Evolutionary conservation across 1,140 invertebrate genomes (phyloP).

Genomic region (Euura saliciscinereae): DNA sequence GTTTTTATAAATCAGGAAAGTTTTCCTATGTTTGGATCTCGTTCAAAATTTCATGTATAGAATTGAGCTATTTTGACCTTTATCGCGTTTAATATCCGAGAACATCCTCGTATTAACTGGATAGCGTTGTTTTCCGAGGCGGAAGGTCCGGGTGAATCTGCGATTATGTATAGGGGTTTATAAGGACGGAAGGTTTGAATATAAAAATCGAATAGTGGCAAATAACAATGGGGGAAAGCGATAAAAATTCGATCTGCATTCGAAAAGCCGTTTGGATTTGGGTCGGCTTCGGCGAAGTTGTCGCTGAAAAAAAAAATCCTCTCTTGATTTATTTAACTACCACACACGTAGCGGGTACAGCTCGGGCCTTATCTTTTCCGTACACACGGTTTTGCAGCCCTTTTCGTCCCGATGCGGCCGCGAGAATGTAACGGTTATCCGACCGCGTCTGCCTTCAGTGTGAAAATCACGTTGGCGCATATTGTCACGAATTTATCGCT

Average conservation of each 20-base stretch:
- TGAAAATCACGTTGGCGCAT: not conserved
- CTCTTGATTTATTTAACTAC: slow-evolving; percentile 30
- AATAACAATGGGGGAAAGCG: slow-evolving; percentile 3
- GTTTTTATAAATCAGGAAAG: no score
- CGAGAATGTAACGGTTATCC: slow-evolving; percentile 3
- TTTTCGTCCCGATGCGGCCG: slow-evolving; percentile 19
- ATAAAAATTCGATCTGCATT: slow-evolving; percentile 19
- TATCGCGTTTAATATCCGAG: no score
- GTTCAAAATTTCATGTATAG: no score
- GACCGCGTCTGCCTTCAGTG: not conserved
- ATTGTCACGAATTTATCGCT: slow-evolving; percentile 4
- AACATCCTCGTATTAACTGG: no score
- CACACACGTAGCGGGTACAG: slow-evolving; percentile 26
- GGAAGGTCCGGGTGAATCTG: no score
- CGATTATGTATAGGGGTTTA: not conserved
- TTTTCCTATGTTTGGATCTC: no score
- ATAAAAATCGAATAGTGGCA: not conserved
- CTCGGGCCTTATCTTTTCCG: slow-evolving; percentile 19
- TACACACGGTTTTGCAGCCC: slow-evolving; percentile 10
- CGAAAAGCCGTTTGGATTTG: not conserved
- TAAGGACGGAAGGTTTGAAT: not conserved
- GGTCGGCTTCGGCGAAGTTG: slow-evolving; percentile 2
- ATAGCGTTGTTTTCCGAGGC: no score
- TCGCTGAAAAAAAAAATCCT: slow-evolving; percentile 12
- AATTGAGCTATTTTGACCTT: no score